Percentiles rank a stretch among this genome's conserved stretches.
phyloP scores from a whole-genome alignment of 2,888 invertebrate species.

The Acanthopleura granulata region DNA sequence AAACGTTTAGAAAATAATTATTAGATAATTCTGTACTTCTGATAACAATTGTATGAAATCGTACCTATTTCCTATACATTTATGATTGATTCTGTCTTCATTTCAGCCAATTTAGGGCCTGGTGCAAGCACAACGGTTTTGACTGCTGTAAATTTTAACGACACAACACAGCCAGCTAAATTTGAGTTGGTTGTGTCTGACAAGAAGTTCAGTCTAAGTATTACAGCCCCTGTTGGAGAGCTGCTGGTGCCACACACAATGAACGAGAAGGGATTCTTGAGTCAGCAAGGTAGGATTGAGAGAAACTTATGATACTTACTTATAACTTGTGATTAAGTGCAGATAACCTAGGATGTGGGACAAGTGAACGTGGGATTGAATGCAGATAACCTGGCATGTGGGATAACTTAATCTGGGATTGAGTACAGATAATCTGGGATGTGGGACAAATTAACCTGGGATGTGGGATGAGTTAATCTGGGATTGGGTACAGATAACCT shows the following conservation, averaged over 20 bases:
- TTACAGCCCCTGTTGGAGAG: slow-evolving; percentile 90
- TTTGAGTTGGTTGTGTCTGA: slow-evolving; percentile 78
- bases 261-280: slow-evolving; percentile 77
- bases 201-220: slow-evolving; percentile 57
- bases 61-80: too few species aligned
- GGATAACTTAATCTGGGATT: too few species aligned
- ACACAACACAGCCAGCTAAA: slow-evolving; percentile 88
- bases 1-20: too few species aligned
- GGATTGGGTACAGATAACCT: too few species aligned
- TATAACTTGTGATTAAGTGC: background rate
- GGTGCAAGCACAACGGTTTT: slow-evolving; percentile 78
- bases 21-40: too few species aligned
- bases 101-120: slow-evolving; percentile 73
- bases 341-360: background rate
- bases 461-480: too few species aligned
- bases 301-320: too few species aligned
- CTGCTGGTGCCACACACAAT: slow-evolving; percentile 85
- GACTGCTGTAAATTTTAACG: slow-evolving; percentile 91
- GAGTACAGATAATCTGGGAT: too few species aligned
- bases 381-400: too few species aligned
- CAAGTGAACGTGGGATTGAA: too few species aligned
- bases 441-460: too few species aligned
- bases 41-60: too few species aligned
- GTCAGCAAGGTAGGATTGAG: slow-evolving; percentile 57
- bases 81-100: background rate